phyloP scores from a whole-genome alignment of 2,113 vertebrate genomes.

The Agapornis roseicollis region DNA sequence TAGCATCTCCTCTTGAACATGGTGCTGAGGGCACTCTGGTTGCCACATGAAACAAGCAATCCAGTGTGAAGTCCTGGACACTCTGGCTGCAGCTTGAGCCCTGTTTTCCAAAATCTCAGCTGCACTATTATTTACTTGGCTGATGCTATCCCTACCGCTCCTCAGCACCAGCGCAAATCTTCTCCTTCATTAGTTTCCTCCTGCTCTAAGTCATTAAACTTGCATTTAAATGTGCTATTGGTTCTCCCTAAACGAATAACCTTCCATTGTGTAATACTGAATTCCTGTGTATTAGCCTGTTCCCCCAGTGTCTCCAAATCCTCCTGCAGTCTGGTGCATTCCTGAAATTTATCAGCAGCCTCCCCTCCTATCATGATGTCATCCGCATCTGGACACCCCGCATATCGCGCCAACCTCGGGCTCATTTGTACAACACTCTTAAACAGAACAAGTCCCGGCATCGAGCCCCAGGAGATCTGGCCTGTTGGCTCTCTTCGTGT shows the following conservation, averaged over 20 bases:
- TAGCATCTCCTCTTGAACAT: background rate
- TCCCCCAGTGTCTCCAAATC: conserved; percentile 31
- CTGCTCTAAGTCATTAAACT: conserved; percentile 40
- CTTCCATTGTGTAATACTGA: conserved; percentile 37
- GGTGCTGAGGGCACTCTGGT: background rate
- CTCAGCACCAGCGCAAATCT: background rate
- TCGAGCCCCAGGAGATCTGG: background rate
- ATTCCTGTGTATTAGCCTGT: conserved; percentile 23
- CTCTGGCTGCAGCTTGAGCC: background rate
- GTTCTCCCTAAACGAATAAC: conserved; percentile 40
- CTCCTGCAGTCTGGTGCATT: conserved; percentile 36
- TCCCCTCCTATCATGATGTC: conserved; percentile 54
- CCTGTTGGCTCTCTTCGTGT: background rate
- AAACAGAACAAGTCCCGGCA: background rate
- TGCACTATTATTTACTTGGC: background rate
- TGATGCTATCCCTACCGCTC: background rate
- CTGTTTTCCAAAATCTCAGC: background rate
- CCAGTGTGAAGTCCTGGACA: rapidly evolving
- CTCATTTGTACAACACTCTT: background rate
- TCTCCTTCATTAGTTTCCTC: conserved; percentile 14
- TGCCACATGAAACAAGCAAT: background rate
- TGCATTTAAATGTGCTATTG: conserved; percentile 25
- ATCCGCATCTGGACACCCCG: conserved; percentile 13
- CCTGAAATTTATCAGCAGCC: conserved; percentile 56
- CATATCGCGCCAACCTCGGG: background rate